Conservation (phyloP, 2,113 vertebrate genomes). For the Apistogramma diplotaenia region DNA sequence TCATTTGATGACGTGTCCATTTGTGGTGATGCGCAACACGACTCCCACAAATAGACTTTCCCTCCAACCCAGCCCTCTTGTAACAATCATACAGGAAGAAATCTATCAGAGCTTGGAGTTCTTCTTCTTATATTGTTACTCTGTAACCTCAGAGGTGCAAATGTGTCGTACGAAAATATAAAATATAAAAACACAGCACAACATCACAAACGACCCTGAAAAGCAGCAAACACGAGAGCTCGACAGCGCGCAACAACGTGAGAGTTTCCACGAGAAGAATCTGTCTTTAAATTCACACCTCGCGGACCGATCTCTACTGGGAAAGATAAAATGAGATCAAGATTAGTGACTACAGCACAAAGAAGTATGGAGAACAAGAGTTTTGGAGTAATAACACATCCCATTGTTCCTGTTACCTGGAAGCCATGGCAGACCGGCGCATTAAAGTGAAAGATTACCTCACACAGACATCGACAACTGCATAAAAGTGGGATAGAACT, state of each 20-base stretch:
- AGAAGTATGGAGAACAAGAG: neutral
- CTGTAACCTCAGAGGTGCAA: neutral
- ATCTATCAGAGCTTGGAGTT: neutral
- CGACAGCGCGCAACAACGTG: neutral
- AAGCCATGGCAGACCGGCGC: slow-evolving; percentile 19
- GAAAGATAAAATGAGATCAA: slow-evolving; percentile 26
- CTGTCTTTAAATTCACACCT: slow-evolving; percentile 8
- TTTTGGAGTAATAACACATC: slow-evolving; percentile 21
- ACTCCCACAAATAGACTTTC: too few relatives aligned
- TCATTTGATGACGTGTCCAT: neutral
- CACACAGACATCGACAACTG: slow-evolving; percentile 1
- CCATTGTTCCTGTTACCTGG: slow-evolving; percentile 27
- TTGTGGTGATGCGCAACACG: too few relatives aligned
- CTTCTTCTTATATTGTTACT: neutral
- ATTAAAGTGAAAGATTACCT: slow-evolving; percentile 47
- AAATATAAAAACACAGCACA: neutral
- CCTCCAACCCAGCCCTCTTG: neutral
- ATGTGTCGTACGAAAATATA: neutral
- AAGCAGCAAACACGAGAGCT: neutral
- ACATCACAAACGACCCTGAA: slow-evolving; percentile 11
- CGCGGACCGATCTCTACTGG: slow-evolving; percentile 10
- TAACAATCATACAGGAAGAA: neutral
- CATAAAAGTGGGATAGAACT: slow-evolving; percentile 12
- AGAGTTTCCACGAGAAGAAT: slow-evolving; percentile 9
- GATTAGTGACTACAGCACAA: neutral